Percentiles rank a stretch among this genome's conserved stretches.
Evolutionary conservation across 2,113 vertebrate genomes (phyloP).

Genomic region (Oxygymnocypris stewartii): DNA sequence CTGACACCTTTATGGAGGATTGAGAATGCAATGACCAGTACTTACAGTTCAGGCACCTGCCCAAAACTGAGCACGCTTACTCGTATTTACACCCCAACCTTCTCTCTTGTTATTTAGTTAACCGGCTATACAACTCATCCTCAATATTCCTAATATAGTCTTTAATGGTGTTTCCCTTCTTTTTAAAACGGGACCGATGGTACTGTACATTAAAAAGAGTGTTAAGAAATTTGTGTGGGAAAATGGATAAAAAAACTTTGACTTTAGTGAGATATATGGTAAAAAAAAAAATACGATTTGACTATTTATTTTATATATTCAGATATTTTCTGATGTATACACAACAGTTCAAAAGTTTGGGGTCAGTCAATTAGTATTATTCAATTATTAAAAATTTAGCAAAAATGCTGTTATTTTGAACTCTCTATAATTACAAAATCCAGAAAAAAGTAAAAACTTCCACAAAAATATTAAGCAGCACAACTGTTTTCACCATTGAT

Average conservation of each 20-base stretch:
- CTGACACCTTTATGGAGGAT: conserved; percentile 47
- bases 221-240: background rate
- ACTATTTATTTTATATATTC: background rate
- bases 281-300: background rate
- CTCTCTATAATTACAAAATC: background rate
- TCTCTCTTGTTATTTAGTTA: background rate
- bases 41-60: conserved; percentile 35
- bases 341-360: background rate
- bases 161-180: background rate
- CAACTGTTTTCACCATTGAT: background rate
- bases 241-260: no score
- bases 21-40: conserved; percentile 20
- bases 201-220: background rate
- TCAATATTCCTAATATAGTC: background rate
- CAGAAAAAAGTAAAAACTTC: no score
- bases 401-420: background rate
- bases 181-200: background rate
- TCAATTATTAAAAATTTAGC: background rate
- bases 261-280: background rate
- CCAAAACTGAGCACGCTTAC: background rate
- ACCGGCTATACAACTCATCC: background rate
- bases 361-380: background rate
- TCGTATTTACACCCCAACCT: background rate
- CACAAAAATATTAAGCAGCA: background rate
- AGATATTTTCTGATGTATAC: background rate